Conservation (phyloP, 2,888 invertebrate species). For the Tineola bisselliella region DNA sequence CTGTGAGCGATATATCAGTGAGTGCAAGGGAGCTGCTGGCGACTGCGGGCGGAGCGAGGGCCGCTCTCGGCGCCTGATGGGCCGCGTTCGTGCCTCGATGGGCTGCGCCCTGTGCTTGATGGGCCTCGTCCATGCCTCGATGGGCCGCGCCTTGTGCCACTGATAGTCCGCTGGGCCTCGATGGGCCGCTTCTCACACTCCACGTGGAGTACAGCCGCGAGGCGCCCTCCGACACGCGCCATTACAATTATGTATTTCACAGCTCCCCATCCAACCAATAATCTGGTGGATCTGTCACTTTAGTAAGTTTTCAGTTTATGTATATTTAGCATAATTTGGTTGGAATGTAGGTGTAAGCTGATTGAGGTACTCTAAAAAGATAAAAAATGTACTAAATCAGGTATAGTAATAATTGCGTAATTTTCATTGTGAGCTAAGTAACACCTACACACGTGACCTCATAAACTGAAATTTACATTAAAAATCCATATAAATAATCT, state of each 20-base stretch:
- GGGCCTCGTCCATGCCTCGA: neutral
- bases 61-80: neutral
- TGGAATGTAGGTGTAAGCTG: neutral
- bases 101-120: neutral
- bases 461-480: too few relatives aligned
- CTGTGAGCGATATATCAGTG: slow-evolving; percentile 41
- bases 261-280: neutral
- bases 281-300: neutral
- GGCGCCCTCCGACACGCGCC: neutral
- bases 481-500: too few relatives aligned
- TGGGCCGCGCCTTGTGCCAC: neutral
- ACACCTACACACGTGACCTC: neutral
- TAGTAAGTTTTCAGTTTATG: slow-evolving; percentile 2
- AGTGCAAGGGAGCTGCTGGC: slow-evolving; percentile 50
- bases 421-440: neutral
- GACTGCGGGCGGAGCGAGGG: neutral
- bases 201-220: neutral
- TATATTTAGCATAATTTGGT: neutral
- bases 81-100: neutral
- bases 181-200: neutral
- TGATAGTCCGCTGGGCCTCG: neutral
- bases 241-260: neutral
- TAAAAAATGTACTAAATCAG: neutral
- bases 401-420: neutral
- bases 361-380: neutral